These are phyloP conservation scores for Allophyes oxyacanthae DNA, from an alignment of 2,888 invertebrate species.

Conservation along the genomic window DNA sequence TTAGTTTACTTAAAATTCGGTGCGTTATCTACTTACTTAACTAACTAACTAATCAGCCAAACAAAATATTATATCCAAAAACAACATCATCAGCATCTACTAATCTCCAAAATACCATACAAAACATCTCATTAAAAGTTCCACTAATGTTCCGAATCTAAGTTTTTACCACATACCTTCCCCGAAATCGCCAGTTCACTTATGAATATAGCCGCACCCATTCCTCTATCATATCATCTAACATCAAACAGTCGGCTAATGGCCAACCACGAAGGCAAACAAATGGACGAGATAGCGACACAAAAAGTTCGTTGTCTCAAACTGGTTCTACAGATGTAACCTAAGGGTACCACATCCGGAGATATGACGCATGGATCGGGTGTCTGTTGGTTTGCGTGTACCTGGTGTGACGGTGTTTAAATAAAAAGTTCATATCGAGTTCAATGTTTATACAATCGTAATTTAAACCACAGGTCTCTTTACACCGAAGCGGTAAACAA, in stretches of 20 bases:
- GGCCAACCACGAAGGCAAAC: slow-evolving; percentile 73
- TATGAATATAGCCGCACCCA: slow-evolving; percentile 60
- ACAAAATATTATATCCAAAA: too few species aligned
- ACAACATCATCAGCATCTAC: too few species aligned
- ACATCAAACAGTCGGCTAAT: slow-evolving; percentile 69
- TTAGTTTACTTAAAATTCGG: too few species aligned
- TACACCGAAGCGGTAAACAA: neutral
- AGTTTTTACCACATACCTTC: slow-evolving; percentile 52
- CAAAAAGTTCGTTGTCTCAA: slow-evolving; percentile 73
- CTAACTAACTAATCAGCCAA: too few species aligned
- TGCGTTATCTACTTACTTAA: too few species aligned
- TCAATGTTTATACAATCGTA: slow-evolving; percentile 9
- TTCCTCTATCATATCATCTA: slow-evolving; percentile 58
- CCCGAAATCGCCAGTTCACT: slow-evolving; percentile 57
- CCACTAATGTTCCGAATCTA: slow-evolving; percentile 27
- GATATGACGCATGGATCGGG: slow-evolving; percentile 72
- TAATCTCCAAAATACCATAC: slow-evolving; percentile 24
- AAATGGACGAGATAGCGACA: slow-evolving; percentile 73
- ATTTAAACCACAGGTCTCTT: too few species aligned
- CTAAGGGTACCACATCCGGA: slow-evolving; percentile 76
- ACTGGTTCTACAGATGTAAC: slow-evolving; percentile 74
- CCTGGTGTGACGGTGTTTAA: slow-evolving; percentile 36
- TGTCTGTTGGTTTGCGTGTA: slow-evolving; percentile 50
- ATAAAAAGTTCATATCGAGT: slow-evolving; percentile 24
- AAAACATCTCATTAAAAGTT: slow-evolving; percentile 40